Evolutionary conservation across 2,888 invertebrate species (phyloP), one percentile per base, ranked within the genome.

Genomic region (Amphipoea oculea): DNA sequence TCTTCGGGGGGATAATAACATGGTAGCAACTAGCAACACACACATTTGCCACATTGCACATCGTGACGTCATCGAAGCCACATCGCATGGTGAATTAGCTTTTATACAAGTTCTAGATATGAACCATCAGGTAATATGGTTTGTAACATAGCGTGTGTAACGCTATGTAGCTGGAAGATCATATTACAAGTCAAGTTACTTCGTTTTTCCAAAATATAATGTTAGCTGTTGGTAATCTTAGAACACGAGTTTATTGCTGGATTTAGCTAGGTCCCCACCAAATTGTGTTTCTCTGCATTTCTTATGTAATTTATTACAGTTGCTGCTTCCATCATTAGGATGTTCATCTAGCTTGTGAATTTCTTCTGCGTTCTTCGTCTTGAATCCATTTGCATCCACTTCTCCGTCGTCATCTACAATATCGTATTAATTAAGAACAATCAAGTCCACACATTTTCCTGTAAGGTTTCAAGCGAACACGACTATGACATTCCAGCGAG

Each of bases 91-190:
- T 36, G n/a, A 75, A 85, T 84, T 84, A 72, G 42, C 81, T 77
- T 84, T 74, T 81, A 77, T 72, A 81, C 40, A 77, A 74, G 81
- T 84, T 81, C 76, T 68, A 74, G 76, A 81, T 77, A 48, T 72
- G 20, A 48, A 71, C 66, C n/a, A 57, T 42, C 42, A 17, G 40
- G 68, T 71, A 62, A 72, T 54, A 68, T 4, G 74, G 36, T 63
- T 68, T n/a, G 65, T 62, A 40, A 54, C 9, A 73, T 51, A 63
- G 63, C 63, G 17, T 63, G 29, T 29, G 17, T 62, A 29, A 63
- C 63, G 82, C 57, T 42, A 78, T 63, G 62, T 57, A n/a, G 45
- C 54, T 60, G 36, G 14, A 68, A 40, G 51, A 69, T 42, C 36
- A 57, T 73, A 29, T 51, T 73, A 40, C 48, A 48, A 23, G 23